Evolutionary conservation across 2,113 vertebrate genomes (phyloP).

Genomic region (Saguinus midas): DNA sequence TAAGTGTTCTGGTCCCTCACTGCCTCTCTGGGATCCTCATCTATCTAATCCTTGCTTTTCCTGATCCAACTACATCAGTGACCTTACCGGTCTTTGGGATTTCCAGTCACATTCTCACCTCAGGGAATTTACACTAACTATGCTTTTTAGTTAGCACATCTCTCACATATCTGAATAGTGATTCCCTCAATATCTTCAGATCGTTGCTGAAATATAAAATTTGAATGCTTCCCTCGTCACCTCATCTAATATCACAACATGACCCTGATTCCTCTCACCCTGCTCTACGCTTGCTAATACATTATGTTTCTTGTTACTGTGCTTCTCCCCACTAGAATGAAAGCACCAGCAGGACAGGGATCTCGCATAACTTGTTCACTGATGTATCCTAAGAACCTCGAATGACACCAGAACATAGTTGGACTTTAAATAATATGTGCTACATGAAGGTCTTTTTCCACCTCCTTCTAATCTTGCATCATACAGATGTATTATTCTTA

Average conservation of each 20-base stretch:
- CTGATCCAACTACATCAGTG: background rate
- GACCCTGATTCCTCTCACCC: background rate
- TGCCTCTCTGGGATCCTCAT: background rate
- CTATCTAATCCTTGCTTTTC: background rate
- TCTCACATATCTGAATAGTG: background rate
- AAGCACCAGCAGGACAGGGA: background rate
- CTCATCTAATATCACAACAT: background rate
- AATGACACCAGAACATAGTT: background rate
- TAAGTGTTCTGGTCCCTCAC: background rate
- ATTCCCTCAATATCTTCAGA: background rate
- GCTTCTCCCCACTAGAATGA: background rate
- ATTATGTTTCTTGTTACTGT: background rate
- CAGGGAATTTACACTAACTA: background rate
- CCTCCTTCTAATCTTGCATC: background rate
- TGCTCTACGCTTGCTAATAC: background rate
- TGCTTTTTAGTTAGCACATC: background rate
- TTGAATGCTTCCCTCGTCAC: background rate
- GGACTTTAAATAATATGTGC: background rate
- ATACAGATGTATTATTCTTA: background rate
- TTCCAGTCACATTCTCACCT: background rate
- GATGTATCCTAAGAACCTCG: background rate
- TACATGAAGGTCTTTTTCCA: background rate
- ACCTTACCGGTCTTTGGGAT: background rate
- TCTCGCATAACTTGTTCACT: background rate
- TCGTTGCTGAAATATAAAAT: background rate